Percentiles rank a stretch among this genome's conserved stretches.
Evolutionary conservation across 2,888 invertebrate species (phyloP).

Genomic region (Noctua fimbriata): DNA sequence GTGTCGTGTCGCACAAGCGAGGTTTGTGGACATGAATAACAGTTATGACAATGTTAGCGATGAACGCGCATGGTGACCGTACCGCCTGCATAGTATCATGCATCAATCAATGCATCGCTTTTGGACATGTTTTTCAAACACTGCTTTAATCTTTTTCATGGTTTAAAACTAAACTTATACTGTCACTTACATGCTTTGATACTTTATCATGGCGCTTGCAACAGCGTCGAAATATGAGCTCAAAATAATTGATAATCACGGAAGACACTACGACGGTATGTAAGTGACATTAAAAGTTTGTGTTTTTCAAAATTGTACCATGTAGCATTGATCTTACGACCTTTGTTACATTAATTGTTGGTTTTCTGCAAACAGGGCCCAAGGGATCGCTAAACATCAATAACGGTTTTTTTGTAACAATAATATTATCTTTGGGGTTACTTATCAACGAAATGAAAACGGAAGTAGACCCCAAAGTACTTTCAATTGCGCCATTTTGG

Average conservation of each 20-base stretch:
- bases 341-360: background rate
- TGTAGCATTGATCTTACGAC: background rate
- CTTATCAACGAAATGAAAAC: slow-evolving; percentile 25
- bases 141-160: too few relatives aligned
- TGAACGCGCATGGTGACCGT: background rate
- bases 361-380: background rate
- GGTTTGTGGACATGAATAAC: background rate
- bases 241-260: too few relatives aligned
- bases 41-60: slow-evolving; percentile 1
- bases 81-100: background rate
- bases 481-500: background rate
- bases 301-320: background rate
- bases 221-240: too few relatives aligned
- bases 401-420: background rate
- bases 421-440: slow-evolving; percentile 6
- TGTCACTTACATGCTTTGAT: too few relatives aligned
- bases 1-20: background rate
- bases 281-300: too few relatives aligned
- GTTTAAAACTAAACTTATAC: too few relatives aligned
- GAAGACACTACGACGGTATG: too few relatives aligned
- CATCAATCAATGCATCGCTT: too few relatives aligned
- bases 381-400: background rate
- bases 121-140: background rate
- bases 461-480: slow-evolving; percentile 22
- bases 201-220: too few relatives aligned